Percentiles rank a stretch among this genome's conserved stretches.
phyloP scores from a whole-genome alignment of 2,888 invertebrate genomes.

The Erynnis tages region DNA sequence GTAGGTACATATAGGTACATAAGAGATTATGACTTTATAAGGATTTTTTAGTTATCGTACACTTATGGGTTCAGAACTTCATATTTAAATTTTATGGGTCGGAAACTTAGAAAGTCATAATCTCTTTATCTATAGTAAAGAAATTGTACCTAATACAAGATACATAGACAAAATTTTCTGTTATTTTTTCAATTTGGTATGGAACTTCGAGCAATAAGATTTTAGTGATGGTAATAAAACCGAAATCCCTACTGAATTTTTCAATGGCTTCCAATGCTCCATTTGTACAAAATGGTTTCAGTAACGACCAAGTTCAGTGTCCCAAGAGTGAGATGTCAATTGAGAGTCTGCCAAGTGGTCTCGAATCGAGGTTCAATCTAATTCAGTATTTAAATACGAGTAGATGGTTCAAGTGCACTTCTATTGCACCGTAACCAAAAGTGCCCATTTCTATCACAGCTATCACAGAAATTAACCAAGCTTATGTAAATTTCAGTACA shows the following conservation, averaged over 20 bases:
- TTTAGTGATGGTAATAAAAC: background rate
- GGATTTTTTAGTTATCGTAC: too few relatives aligned
- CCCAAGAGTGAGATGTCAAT: conserved; percentile 23
- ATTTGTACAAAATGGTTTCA: conserved; percentile 17
- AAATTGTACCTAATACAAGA: too few relatives aligned
- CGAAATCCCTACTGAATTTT: background rate
- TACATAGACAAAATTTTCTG: too few relatives aligned
- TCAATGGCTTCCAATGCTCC: background rate
- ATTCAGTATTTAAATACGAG: conserved; percentile 14
- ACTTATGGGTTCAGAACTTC: too few relatives aligned
- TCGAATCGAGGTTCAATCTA: conserved; percentile 18
- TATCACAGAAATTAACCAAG: background rate
- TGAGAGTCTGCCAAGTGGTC: conserved; percentile 26
- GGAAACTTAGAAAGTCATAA: too few relatives aligned
- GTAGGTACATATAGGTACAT: too few relatives aligned
- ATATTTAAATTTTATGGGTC: too few relatives aligned
- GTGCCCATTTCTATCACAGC: too few relatives aligned
- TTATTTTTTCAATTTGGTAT: too few relatives aligned
- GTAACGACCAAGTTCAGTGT: conserved; percentile 25
- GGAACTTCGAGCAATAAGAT: background rate
- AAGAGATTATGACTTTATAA: too few relatives aligned
- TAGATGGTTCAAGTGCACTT: conserved; percentile 15
- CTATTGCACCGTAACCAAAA: too few relatives aligned
- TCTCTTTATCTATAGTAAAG: too few relatives aligned
- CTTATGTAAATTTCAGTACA: background rate